Conservation (phyloP, 2,113 vertebrate species). For the Apodemus speciosus region DNA sequence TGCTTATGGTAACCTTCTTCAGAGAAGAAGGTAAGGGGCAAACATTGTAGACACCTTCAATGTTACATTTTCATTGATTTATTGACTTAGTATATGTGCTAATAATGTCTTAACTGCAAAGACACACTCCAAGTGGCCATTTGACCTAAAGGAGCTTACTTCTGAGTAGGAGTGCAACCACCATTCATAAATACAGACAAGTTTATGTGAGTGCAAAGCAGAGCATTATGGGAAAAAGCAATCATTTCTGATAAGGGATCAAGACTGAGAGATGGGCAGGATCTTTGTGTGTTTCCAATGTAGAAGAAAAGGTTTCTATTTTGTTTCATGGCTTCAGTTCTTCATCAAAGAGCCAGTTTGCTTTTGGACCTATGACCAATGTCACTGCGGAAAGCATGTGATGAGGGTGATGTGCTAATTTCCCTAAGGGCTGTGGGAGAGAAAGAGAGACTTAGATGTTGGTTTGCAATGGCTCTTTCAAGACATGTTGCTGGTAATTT, state of each 20-base stretch:
- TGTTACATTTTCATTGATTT: slow-evolving; percentile 10
- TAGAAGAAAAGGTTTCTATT: not conserved
- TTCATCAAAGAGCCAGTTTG: not conserved
- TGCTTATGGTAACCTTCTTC: not conserved
- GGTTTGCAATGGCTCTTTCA: not conserved
- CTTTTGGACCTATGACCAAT: not conserved
- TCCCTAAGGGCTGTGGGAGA: not conserved
- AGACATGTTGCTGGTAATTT: not conserved
- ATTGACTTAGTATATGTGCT: not conserved
- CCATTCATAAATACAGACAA: not conserved
- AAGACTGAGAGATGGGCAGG: not conserved
- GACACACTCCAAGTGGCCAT: not conserved
- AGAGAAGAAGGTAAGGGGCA: not conserved
- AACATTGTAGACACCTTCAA: not conserved
- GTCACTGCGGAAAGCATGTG: not conserved
- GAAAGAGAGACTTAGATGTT: not conserved
- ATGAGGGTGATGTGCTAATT: not conserved
- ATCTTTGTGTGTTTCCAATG: not conserved
- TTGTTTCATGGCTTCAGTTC: not conserved
- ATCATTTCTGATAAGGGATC: slow-evolving; percentile 8
- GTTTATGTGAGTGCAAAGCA: not conserved
- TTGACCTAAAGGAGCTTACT: slow-evolving; percentile 35
- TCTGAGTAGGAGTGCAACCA: not conserved
- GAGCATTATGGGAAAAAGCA: not conserved
- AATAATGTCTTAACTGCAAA: slow-evolving; percentile 20